Percentiles rank a stretch among this genome's conserved stretches.
Evolutionary conservation across 2,113 vertebrate genomes (phyloP).

Genomic region (Rana temporaria): DNA sequence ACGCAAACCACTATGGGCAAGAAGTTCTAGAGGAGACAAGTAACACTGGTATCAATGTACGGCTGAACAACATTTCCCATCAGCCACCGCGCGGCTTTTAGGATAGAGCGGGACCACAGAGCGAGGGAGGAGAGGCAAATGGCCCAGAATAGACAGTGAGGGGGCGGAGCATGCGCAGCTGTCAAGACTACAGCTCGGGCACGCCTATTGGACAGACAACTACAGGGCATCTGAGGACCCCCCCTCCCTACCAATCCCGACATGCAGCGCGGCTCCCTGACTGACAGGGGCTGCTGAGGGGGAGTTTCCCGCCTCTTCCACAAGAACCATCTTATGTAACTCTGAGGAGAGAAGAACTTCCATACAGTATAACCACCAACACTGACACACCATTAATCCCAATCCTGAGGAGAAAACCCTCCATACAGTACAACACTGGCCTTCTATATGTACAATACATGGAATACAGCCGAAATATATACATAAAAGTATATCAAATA

Average conservation of each 20-base stretch:
- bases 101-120: background rate
- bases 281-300: background rate
- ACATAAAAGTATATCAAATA: too few species aligned
- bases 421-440: too few species aligned
- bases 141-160: background rate
- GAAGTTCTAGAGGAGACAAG: background rate
- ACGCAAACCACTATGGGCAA: too few species aligned
- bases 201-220: slow-evolving; percentile 14
- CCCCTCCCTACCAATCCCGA: too few species aligned
- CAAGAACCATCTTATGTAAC: too few species aligned
- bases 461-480: too few species aligned
- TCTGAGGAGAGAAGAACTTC: too few species aligned
- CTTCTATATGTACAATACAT: too few species aligned
- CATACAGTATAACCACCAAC: too few species aligned
- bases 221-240: background rate
- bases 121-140: background rate
- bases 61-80: slow-evolving; percentile 28
- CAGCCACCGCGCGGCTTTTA: background rate
- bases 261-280: background rate
- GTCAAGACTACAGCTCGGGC: background rate
- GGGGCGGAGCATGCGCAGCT: background rate
- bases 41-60: background rate
- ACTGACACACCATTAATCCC: too few species aligned
- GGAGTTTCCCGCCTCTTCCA: too few species aligned
- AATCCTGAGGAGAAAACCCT: too few species aligned